Base-by-base conservation (phyloP, 2,888 invertebrate species). In the Drosophila mercatorum region DNA sequence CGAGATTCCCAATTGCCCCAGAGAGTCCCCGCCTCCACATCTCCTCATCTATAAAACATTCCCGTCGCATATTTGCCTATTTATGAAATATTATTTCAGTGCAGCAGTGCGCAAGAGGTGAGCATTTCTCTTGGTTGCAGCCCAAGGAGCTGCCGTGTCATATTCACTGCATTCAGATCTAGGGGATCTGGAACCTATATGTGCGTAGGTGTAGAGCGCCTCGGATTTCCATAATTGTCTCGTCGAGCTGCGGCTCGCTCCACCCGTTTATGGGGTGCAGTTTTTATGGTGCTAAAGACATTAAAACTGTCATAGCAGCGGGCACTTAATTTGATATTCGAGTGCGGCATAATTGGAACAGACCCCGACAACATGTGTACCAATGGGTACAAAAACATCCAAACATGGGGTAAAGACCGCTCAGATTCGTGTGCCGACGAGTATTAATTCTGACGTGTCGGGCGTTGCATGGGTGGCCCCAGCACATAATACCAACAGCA, bases 301-400 rank as follows among this genome's bases (percentile, higher is more conserved):
- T 83, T 82, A 89, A 90, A 90, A 83, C 83, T 89, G 90, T 89
- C 90, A 90, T 72, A 88, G 82, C 90, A 83, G 74, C 84, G 81
- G 84, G 78, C 84, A 84, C 89, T 89, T 89, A 90, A 89, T 90
- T 88, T 89, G 89, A 88, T 86, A 87, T 81, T 78, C 81, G 89
- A 85, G 88, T 83, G 62, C 77, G 69, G 73, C 77, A 82, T 87
- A 87, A 87, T 87, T 88, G 86, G 85, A 83, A 72, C 84, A 76
- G 86, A 87, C 84, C 81, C 58, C 72, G 51, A 51, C 68, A 72
- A 74, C 79, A 75, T 81, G 73, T 77, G 78, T 78, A 73, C 67
- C 56, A 65, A 74, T 68, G 55, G 59, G 40, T 64, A 56, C 40
- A 53, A 52, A 74, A 62, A 74, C 56, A 65, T 61, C 53, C 69